phyloP scores from a whole-genome alignment of 2,888 invertebrate species.

The Orgyia antiqua region DNA sequence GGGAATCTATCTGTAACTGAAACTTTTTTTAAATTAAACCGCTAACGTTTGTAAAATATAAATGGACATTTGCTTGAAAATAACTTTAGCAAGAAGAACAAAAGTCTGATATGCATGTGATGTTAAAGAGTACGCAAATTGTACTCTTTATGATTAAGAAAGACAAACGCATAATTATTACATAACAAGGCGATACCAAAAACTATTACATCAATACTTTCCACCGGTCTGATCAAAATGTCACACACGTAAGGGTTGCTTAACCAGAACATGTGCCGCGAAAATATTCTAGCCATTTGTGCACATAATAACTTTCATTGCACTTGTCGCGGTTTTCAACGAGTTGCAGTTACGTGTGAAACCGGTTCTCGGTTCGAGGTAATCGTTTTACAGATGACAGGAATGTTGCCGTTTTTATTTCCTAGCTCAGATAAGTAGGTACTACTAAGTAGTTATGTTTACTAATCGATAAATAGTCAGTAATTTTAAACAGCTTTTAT shows the following conservation, averaged over 20 bases:
- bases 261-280: slow-evolving; percentile 6
- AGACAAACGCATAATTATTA: too few relatives aligned
- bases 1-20: too few relatives aligned
- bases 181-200: background rate
- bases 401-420: background rate
- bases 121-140: too few relatives aligned
- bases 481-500: too few relatives aligned
- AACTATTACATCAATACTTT: slow-evolving; percentile 1
- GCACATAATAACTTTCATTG: slow-evolving; percentile 31
- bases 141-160: too few relatives aligned
- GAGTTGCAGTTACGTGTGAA: slow-evolving; percentile 11
- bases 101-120: too few relatives aligned
- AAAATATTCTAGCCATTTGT: slow-evolving; percentile 12
- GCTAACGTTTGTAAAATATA: too few relatives aligned
- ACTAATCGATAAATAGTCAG: background rate
- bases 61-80: too few relatives aligned
- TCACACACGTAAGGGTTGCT: slow-evolving; percentile 7
- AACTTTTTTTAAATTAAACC: too few relatives aligned
- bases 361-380: slow-evolving; percentile 13
- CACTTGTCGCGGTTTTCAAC: slow-evolving; percentile 20
- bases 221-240: slow-evolving; percentile 3
- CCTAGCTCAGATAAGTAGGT: background rate
- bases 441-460: background rate
- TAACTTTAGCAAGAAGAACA: too few relatives aligned
- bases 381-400: background rate